These are phyloP conservation scores for Helarctos malayanus DNA, from an alignment of 2,797 vertebrate species.

Conservation along the genomic window DNA sequence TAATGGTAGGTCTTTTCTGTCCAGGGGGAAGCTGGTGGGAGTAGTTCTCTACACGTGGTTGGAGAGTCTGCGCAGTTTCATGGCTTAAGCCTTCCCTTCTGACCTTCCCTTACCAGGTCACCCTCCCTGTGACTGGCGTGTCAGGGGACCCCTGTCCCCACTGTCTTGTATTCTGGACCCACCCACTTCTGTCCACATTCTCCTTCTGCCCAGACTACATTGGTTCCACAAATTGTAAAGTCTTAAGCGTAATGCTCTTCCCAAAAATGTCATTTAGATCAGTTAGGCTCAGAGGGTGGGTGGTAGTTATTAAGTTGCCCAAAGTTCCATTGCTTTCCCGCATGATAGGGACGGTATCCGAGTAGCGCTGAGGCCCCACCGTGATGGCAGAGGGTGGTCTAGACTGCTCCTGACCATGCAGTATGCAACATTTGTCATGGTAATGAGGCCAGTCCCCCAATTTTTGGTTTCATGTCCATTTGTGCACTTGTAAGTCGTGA, in stretches of 20 bases:
- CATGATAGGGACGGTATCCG: neutral
- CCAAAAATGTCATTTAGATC: neutral
- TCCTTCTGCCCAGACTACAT: neutral
- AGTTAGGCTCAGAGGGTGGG: neutral
- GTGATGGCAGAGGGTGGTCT: neutral
- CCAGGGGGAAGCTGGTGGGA: neutral
- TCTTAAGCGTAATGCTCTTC: neutral
- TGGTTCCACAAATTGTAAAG: neutral
- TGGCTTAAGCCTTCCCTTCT: neutral
- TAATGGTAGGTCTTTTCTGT: neutral
- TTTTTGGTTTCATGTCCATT: neutral
- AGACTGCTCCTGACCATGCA: fast-evolving
- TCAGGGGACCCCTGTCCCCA: neutral
- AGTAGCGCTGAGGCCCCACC: neutral
- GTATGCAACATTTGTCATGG: fast-evolving
- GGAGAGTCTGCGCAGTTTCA: neutral
- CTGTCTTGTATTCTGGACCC: neutral
- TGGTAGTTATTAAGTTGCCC: neutral
- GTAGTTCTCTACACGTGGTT: neutral
- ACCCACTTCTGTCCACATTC: neutral
- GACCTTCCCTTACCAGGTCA: neutral
- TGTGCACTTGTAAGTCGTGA: neutral
- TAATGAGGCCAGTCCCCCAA: neutral
- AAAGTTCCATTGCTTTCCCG: neutral
- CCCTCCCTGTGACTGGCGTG: neutral